phyloP scores from a whole-genome alignment of 2,113 vertebrate species.

The Cyrtonyx montezumae region DNA sequence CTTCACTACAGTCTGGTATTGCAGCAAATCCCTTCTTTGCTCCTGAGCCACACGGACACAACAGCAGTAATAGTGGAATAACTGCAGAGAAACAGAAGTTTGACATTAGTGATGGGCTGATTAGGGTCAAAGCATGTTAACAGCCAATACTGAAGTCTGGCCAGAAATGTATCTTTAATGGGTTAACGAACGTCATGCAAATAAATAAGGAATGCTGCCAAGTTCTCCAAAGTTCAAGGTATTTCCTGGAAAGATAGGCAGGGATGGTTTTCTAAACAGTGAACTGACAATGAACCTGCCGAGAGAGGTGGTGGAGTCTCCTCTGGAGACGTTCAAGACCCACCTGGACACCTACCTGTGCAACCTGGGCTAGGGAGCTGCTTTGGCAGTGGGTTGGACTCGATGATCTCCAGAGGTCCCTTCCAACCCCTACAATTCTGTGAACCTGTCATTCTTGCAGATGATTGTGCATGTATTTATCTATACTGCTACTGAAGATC shows the following conservation, averaged over 20 bases:
- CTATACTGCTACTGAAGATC: neutral
- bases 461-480: accelerated
- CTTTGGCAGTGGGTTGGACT: no score
- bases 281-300: neutral
- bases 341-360: no score
- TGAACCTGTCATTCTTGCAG: neutral
- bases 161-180: neutral
- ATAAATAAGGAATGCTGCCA: neutral
- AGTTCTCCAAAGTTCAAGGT: neutral
- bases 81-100: conserved; percentile 53
- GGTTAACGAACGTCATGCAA: neutral
- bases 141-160: neutral
- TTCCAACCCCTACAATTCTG: no score
- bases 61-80: conserved; percentile 77
- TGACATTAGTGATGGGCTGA: neutral
- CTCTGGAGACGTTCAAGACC: no score
- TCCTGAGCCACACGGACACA: conserved; percentile 70
- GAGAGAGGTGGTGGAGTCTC: no score
- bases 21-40: conserved; percentile 71
- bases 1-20: conserved; percentile 72
- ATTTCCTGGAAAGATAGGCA: neutral
- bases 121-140: neutral
- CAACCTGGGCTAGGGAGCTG: no score
- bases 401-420: no score
- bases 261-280: neutral